Percentiles rank a stretch among this genome's conserved stretches.
Evolutionary conservation across 2,888 invertebrate species (phyloP).

Genomic region (Seira sanloemensis): DNA sequence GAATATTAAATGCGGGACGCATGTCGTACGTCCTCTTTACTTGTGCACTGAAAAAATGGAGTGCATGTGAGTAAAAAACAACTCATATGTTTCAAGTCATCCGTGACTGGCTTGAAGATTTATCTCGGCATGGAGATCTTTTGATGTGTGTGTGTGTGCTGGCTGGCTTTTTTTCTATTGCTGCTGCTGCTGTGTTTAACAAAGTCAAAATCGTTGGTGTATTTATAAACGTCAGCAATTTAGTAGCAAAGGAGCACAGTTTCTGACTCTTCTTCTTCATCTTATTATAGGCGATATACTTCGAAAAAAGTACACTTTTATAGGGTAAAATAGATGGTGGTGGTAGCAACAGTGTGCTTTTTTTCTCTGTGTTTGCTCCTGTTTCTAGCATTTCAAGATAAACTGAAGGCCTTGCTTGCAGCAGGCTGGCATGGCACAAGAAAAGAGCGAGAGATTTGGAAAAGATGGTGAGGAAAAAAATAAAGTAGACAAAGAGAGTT

Average conservation of each 20-base stretch:
- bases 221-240: conserved; percentile 43
- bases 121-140: conserved; percentile 60
- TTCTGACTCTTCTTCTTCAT: conserved; percentile 19
- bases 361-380: conserved; percentile 20
- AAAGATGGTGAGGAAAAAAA: conserved; percentile 11
- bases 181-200: not conserved
- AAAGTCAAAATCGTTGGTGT: conserved; percentile 10
- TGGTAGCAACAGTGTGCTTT: not conserved
- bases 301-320: too few relatives aligned
- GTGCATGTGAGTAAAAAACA: conserved; percentile 44
- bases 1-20: conserved; percentile 29
- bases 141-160: conserved; percentile 46
- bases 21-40: conserved; percentile 10
- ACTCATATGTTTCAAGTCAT: conserved; percentile 63
- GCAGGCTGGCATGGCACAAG: conserved; percentile 28
- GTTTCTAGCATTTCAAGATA: conserved; percentile 18
- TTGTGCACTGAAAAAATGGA: conserved; percentile 13
- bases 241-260: conserved; percentile 13
- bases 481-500: not conserved
- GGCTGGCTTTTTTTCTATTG: conserved; percentile 4
- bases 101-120: conserved; percentile 57
- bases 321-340: not conserved
- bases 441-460: not conserved
- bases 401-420: conserved; percentile 53
- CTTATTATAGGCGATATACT: too few relatives aligned